Conservation (phyloP, 2,797 vertebrate genomes). For the Pogoniulus pusillus region DNA sequence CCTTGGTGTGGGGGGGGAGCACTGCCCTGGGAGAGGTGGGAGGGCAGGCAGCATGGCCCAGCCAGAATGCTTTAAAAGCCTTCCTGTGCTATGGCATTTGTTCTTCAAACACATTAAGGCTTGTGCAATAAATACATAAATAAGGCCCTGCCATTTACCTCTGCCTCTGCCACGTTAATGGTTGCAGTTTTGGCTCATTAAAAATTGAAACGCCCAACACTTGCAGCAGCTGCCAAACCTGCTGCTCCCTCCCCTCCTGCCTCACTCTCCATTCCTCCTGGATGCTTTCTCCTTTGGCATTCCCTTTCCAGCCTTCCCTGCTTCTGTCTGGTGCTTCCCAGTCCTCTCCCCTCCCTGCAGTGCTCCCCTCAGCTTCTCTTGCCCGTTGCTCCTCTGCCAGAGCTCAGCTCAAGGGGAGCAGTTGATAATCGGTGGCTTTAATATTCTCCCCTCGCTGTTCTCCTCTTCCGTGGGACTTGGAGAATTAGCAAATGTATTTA, state of each 20-base stretch:
- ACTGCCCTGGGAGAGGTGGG: neutral
- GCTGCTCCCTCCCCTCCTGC: neutral
- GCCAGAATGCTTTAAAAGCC: constrained; percentile 24
- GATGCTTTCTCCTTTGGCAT: neutral
- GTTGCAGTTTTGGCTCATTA: constrained; percentile 71
- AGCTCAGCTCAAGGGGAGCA: neutral
- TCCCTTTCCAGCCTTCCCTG: neutral
- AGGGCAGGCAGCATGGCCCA: neutral
- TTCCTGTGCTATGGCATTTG: constrained; percentile 30
- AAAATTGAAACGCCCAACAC: constrained; percentile 67
- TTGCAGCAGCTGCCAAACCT: constrained; percentile 62
- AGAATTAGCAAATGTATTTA: constrained; percentile 44
- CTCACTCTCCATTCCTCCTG: neutral
- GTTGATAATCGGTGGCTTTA: constrained; percentile 34
- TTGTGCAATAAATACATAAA: neutral
- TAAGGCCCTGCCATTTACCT: constrained; percentile 52
- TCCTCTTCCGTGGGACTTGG: neutral
- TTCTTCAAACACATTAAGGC: constrained; percentile 52
- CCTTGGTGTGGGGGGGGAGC: neutral
- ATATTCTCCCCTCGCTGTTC: constrained; percentile 45
- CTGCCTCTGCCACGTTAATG: constrained; percentile 69
- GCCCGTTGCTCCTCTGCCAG: neutral
- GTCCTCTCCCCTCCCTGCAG: neutral
- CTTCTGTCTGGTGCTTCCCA: neutral
- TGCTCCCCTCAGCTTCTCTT: neutral